Evolutionary conservation across 2,797 vertebrate genomes (phyloP), one percentile per base, ranked within the genome.

Genomic region (Champsocephalus gunnari): DNA sequence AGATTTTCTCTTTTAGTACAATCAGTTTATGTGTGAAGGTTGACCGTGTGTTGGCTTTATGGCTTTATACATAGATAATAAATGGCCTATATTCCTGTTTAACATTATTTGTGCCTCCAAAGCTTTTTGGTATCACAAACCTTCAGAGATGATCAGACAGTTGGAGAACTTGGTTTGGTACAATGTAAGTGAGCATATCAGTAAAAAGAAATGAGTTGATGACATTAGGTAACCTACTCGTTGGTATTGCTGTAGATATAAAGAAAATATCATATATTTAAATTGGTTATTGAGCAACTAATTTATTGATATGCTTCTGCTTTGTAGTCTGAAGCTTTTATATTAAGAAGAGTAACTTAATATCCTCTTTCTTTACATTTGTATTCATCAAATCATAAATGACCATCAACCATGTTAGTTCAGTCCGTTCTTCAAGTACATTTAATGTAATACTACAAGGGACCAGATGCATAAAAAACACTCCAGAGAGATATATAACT

Each of bases 291-390:
- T 47, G 58, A 80, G 65, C 12, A 63, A 60, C 70, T 87, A 41
- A 72, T 80, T 75, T 78, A 83, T 77, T 78, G 56, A 64, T 73
- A 21, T 51, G 43, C 62, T 61, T 84, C 62, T 86, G 75, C 8
- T 78, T 24, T 67, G 49, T 58, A 7, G 21, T 24, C n/a, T 58
- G 41, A 73, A 62, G 13, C 10, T 9, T 60, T 54, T 63, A 19
- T 64, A 58, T 63, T 51, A 54, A 67, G 17, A 54, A 67, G 17
- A 63, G 47, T 66, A 41, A 47, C 28, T 67, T 16, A 8, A 51
- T 51, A 45, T 55, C 54, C 19, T 28, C 45, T 53, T 4, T 19
- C 68, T 62, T 58, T 58, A 21, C 34, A 10, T 44, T 3, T 41
- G 5, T 49, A 24, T 50, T 54, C 28, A 21, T 75, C n/a, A 2